Evolutionary conservation across 2,888 invertebrate species (phyloP), one percentile per base, ranked within the genome.

Genomic region (Paralinhomoeus sp.): DNA sequence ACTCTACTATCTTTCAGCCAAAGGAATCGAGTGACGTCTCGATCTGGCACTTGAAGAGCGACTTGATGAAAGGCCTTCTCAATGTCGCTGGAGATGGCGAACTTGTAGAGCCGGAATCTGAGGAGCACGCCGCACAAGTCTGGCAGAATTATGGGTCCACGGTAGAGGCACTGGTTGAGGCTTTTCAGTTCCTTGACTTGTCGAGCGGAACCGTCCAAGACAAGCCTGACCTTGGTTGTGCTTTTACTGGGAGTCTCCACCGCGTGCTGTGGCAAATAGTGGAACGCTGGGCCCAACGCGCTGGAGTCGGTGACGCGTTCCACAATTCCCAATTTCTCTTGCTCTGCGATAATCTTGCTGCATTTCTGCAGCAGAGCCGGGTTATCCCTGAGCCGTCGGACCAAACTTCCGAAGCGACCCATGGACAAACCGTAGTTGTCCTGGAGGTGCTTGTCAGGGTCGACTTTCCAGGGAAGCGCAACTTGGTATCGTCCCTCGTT

Each of bases 211-310:
- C 33, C 41, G 18, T 41, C 34, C n/a, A 22, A 41, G 21, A 41
- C 41, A 24, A 41, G 17, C 17, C 41, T 9, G 9, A n/a, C 34
- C 20, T 41, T 41, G 17, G 41, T 41, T 5, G 41, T 41, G 7
- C n/a, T 34, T 34, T 41, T 41, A n/a, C 18, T 18, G 9, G 41
- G 41, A 5, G 34, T 33, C 7, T n/a, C 7, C 5, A 41, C 41
- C 15, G 18, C 27, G 18, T 41, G 41, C 12, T 41, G 41, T 20
- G 41, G 41, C 33, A 41, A 35, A 41, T 41, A 27, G 24, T 41
- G 21, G 9, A 33, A n/a, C n/a, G n/a, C n/a, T n/a, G n/a, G n/a
- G n/a, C n/a, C n/a, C n/a, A n/a, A n/a, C n/a, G n/a, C n/a, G n/a
- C n/a, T n/a, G n/a, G n/a, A n/a, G n/a, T n/a, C n/a, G n/a, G n/a